Conservation (phyloP, 2,888 invertebrate species). For the Anarsia innoxiella region DNA sequence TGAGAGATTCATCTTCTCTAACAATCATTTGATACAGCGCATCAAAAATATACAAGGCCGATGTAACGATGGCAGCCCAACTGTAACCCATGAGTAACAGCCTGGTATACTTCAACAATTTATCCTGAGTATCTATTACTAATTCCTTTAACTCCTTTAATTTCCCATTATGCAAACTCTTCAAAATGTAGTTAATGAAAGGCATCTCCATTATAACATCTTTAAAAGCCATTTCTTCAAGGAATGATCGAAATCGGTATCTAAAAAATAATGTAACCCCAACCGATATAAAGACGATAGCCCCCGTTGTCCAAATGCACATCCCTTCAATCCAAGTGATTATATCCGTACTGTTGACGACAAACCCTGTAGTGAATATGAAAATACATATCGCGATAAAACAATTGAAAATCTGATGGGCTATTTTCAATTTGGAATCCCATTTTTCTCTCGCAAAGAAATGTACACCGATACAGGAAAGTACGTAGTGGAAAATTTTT, state of each 20-base stretch:
- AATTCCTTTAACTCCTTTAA: slow-evolving; percentile 38
- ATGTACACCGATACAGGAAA: slow-evolving; percentile 40
- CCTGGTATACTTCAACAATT: slow-evolving; percentile 38
- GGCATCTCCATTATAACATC: slow-evolving; percentile 41
- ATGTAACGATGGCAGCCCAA: slow-evolving; percentile 30
- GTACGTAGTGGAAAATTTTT: too few species aligned
- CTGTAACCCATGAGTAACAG: slow-evolving; percentile 40
- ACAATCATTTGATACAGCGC: slow-evolving; percentile 48
- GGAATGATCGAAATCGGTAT: slow-evolving; percentile 45
- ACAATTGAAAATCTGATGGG: slow-evolving; percentile 46
- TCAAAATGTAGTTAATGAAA: slow-evolving; percentile 33
- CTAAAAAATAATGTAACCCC: slow-evolving; percentile 37
- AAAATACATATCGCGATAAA: slow-evolving; percentile 43
- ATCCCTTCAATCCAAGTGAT: slow-evolving; percentile 52
- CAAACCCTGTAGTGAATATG: slow-evolving; percentile 49
- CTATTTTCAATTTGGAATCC: slow-evolving; percentile 40
- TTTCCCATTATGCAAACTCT: slow-evolving; percentile 23
- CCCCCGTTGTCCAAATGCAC: slow-evolving; percentile 60
- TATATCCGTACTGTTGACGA: slow-evolving; percentile 35
- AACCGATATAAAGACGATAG: slow-evolving; percentile 54
- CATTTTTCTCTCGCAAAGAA: slow-evolving; percentile 46
- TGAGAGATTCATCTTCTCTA: slow-evolving; percentile 37
- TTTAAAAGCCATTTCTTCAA: slow-evolving; percentile 33
- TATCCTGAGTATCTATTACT: slow-evolving; percentile 39
- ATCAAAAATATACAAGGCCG: slow-evolving; percentile 46